phyloP scores from a whole-genome alignment of 2,113 vertebrate genomes.

The Terrapene triunguis region DNA sequence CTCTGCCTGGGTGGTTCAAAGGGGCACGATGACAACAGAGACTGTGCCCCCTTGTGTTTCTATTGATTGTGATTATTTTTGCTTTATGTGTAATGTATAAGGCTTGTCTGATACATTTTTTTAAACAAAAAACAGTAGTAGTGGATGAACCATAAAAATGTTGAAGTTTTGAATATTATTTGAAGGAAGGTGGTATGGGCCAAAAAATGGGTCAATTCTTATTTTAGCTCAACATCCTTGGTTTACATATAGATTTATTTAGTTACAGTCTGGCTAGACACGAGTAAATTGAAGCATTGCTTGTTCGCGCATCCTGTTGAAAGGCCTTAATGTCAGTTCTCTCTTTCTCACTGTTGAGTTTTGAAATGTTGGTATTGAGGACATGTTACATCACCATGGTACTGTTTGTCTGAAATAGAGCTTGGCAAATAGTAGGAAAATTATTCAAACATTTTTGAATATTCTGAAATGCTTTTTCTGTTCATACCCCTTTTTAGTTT shows the following conservation, averaged over 20 bases:
- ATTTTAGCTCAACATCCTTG: not conserved
- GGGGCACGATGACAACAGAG: not conserved
- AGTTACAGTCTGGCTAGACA: not conserved
- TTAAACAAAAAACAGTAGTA: not conserved
- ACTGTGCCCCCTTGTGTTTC: not conserved
- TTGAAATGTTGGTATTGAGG: conserved; percentile 44
- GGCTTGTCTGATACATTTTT: not conserved
- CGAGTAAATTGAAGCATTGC: conserved; percentile 35
- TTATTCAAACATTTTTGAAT: conserved; percentile 48
- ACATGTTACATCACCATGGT: conserved; percentile 46
- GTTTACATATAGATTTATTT: conserved; percentile 56
- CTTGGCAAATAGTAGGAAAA: not conserved
- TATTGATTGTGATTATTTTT: not conserved
- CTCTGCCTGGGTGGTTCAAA: rapidly evolving
- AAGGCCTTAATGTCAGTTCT: not conserved
- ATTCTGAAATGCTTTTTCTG: conserved; percentile 49
- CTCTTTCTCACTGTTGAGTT: conserved; percentile 28
- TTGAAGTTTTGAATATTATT: conserved; percentile 9
- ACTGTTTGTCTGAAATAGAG: conserved; percentile 53
- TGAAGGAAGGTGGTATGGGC: not conserved
- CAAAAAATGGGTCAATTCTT: not conserved
- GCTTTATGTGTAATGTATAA: not conserved
- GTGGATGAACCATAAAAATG: not conserved
- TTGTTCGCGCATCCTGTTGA: conserved; percentile 61
- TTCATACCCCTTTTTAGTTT: not conserved